Evolutionary conservation across 2,113 vertebrate species (phyloP), one percentile per base, ranked within the genome.

Genomic region (Physeter macrocephalus): DNA sequence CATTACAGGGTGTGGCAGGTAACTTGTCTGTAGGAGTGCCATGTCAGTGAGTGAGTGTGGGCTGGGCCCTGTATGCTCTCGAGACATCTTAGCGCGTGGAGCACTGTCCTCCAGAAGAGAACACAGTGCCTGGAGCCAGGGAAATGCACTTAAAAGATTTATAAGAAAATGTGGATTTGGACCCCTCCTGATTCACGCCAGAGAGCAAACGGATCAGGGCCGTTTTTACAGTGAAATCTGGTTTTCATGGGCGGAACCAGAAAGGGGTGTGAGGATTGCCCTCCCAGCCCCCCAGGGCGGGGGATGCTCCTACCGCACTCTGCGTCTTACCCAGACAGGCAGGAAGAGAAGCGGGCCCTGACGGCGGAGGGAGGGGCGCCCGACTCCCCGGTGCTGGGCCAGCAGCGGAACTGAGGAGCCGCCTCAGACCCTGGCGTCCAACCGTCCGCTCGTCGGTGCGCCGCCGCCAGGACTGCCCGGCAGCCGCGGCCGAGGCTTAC

Each of bases 401-500:
- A 46, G 78, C 36, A 69, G 52, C 5, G 3, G 54, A 41, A 8
- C 18, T 6, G 18, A 69, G 23, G 12, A 1, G 64, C 66, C 8
- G 17, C 59, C 52, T 59, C 61, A 27, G n/a, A 86, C 43, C 36
- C 36, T 2, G 86, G 72, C 41, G 49, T 83, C 72, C 61, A 31
- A 66, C 87, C 2, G n/a, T 31, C 25, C 36, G 41, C 52, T n/a
- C 29, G 4, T 34, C 17, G 59, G 39, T 25, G 74, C 14, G 81
- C 81, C 69, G 64, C 64, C 92, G 43, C 83, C 43, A 7, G 29
- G 62, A 66, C 57, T 5, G 13, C 72, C 0, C 27, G 5, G 82
- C 78, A 80, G 94, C 92, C 72, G 36, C 57, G 31, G 43, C 92
- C 89, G 52, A 77, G 59, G 97, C 98, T 98, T 98, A 98, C 98